Evolutionary conservation across 2,113 vertebrate species (phyloP), one percentile per base, ranked within the genome.

Genomic region (Dipodomys ordii): DNA sequence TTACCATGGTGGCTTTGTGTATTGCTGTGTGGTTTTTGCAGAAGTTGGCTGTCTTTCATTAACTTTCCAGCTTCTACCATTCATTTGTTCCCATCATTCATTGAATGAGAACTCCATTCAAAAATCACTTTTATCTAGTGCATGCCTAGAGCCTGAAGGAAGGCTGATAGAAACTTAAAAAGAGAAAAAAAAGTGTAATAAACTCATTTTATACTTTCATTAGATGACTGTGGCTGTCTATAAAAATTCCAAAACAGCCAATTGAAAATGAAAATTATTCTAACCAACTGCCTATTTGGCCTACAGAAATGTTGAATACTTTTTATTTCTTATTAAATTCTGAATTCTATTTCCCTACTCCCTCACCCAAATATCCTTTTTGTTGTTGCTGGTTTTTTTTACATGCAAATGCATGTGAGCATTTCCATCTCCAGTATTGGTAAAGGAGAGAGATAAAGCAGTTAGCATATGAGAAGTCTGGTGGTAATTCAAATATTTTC

Each of bases 141-240:
- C 83, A 62, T 80, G 82, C 76, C 83, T 65, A 32, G 79, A 81
- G 71, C 77, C 87, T 84, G 27, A 71, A 91, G 93, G 80, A 93
- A 94, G 68, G 84, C 87, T 91, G 90, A 81, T 13, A 88, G 69
- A 79, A 68, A 74, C 65, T 57, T 57, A 57, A 57, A 57, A 57
- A 57, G 53, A 77, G 39, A 27, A 16, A 32, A 25, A 46, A 79
- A 88, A 76, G n/a, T 62, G n/a, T 60, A 39, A 76, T 82, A 77
- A 91, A n/a, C n/a, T 89, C 32, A 85, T 91, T 96, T 94, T 90
- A 76, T 79, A n/a, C 80, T 78, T 95, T 92, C 82, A 72, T 67
- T 74, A 94, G 83, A 57, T 16, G 53, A 71, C 62, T 95, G 94
- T 22, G 65, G 27, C 53, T 81, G 23, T 82, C 78, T 93, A 44